phyloP scores from a whole-genome alignment of 2,797 vertebrate genomes.

The Melanotaenia maccullochi region DNA sequence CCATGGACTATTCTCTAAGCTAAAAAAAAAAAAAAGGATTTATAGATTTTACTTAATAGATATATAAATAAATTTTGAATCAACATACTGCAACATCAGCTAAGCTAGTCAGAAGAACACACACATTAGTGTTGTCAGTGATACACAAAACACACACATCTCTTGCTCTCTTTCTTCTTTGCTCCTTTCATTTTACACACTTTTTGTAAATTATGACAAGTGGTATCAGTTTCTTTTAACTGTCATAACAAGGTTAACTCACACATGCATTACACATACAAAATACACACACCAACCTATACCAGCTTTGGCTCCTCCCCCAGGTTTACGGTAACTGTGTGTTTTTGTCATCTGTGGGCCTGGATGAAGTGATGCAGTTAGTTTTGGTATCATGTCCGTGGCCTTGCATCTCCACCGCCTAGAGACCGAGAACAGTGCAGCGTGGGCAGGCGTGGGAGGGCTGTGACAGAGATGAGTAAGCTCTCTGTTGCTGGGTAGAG shows the following conservation, averaged over 20 bases:
- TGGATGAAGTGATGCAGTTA: constrained; percentile 76
- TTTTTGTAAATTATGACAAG: constrained; percentile 7
- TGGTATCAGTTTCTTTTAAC: constrained; percentile 49
- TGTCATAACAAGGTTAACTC: constrained; percentile 10
- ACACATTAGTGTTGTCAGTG: neutral
- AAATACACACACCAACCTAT: constrained; percentile 45
- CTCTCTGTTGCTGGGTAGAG: constrained; percentile 75
- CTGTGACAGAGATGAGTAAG: constrained; percentile 88
- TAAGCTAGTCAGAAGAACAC: constrained; percentile 2
- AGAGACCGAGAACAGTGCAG: constrained; percentile 76
- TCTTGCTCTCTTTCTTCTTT: constrained; percentile 18
- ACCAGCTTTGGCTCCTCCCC: constrained; percentile 55
- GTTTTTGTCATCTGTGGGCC: constrained; percentile 70
- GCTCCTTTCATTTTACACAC: constrained; percentile 1
- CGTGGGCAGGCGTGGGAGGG: constrained; percentile 82
- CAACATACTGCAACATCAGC: too few species aligned
- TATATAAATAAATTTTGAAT: neutral
- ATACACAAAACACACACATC: constrained; percentile 5
- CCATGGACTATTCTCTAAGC: neutral
- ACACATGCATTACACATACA: constrained; percentile 13
- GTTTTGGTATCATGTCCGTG: constrained; percentile 74
- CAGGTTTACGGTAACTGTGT: constrained; percentile 85
- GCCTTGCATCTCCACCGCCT: constrained; percentile 59
- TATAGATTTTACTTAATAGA: neutral
- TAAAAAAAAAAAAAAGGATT: neutral